A percentile compares a stretch with the other conserved stretches of the same genome.
Conservation (phyloP, 2,888 invertebrate species). For the Ichneumoninae sp. region DNA sequence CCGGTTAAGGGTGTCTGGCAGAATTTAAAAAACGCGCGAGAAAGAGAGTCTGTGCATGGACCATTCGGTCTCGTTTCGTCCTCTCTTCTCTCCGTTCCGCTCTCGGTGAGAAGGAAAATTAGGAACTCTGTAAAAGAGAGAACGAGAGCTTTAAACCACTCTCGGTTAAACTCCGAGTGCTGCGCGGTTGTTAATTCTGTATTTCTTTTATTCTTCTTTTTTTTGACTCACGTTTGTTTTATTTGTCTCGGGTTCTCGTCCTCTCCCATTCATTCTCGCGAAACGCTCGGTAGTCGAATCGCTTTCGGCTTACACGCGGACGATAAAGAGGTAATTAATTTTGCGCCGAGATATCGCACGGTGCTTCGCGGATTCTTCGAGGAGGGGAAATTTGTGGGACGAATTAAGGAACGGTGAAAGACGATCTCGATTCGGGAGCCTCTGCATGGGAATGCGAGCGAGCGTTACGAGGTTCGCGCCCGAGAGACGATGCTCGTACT, state of each 20-base stretch:
- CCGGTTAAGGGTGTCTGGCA: slow-evolving; percentile 77
- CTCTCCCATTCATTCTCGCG: slow-evolving; percentile 46
- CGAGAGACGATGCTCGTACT: neutral
- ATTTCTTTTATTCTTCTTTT: slow-evolving; percentile 39
- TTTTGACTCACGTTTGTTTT: neutral
- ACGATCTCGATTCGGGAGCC: neutral
- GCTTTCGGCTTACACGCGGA: slow-evolving; percentile 30
- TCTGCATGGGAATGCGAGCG: neutral
- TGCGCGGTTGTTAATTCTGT: slow-evolving; percentile 56
- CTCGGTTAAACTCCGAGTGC: slow-evolving; percentile 55
- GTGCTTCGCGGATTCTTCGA: slow-evolving; percentile 8
- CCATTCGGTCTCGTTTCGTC: slow-evolving; percentile 19
- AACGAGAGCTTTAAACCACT: slow-evolving; percentile 60
- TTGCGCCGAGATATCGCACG: slow-evolving; percentile 28
- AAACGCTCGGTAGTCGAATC: slow-evolving; percentile 21
- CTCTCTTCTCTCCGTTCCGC: slow-evolving; percentile 1
- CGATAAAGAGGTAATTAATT: slow-evolving; percentile 52
- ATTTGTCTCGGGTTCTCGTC: neutral
- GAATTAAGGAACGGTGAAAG: neutral
- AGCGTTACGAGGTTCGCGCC: neutral
- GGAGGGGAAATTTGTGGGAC: slow-evolving; percentile 7
- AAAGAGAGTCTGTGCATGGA: slow-evolving; percentile 42
- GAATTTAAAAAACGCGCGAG: slow-evolving; percentile 73
- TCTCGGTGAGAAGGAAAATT: slow-evolving; percentile 56
- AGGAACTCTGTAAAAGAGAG: slow-evolving; percentile 62